These are phyloP conservation scores for Pachydiplax longipennis DNA, from an alignment of 2,888 invertebrate species.

Conservation along the genomic window DNA sequence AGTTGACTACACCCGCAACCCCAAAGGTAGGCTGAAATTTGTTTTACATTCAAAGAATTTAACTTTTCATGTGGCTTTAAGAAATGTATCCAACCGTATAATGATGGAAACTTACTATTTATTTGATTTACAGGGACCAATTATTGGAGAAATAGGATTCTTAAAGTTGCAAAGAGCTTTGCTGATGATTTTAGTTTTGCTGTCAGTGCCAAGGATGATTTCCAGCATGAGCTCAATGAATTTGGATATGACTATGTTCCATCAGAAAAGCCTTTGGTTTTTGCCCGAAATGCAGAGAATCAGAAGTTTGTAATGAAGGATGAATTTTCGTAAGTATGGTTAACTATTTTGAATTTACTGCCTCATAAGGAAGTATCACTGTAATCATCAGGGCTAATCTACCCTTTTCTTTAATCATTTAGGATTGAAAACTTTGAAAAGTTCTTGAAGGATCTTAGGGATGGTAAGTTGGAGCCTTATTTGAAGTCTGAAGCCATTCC, in stretches of 20 bases:
- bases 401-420: slow-evolving; percentile 22
- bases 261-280: slow-evolving; percentile 88
- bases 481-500: slow-evolving; percentile 95
- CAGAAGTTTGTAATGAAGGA: slow-evolving; percentile 89
- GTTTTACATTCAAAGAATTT: too few relatives aligned
- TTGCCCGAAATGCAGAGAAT: slow-evolving; percentile 81
- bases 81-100: background rate
- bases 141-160: slow-evolving; percentile 97
- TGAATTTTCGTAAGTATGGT: slow-evolving; percentile 79
- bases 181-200: slow-evolving; percentile 80
- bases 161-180: slow-evolving; percentile 84
- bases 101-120: background rate
- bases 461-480: slow-evolving; percentile 86
- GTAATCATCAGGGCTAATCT: background rate
- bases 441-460: slow-evolving; percentile 85
- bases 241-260: slow-evolving; percentile 87
- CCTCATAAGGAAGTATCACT: background rate
- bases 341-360: slow-evolving; percentile 14
- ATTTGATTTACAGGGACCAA: slow-evolving; percentile 73
- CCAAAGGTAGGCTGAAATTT: slow-evolving; percentile 71
- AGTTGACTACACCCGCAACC: slow-evolving; percentile 96
- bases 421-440: slow-evolving; percentile 83
- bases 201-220: slow-evolving; percentile 90
- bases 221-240: slow-evolving; percentile 93
- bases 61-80: background rate